These are phyloP conservation scores for Alectoris magna DNA, from an alignment of 2,797 vertebrate species.

Conservation along the genomic window DNA sequence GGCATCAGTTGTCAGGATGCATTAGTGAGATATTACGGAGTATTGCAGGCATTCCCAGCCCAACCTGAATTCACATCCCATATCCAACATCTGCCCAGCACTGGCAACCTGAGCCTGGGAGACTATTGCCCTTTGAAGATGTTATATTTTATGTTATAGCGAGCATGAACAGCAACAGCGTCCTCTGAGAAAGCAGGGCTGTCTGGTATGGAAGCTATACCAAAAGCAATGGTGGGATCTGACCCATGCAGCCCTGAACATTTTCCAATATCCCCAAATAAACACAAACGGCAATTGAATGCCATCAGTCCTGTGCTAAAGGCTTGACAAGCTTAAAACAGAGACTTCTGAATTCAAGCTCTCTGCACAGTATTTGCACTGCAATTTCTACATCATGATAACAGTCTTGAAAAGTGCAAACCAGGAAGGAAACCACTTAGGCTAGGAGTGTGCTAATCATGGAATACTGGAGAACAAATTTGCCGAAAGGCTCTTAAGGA, in stretches of 20 bases:
- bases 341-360: background rate
- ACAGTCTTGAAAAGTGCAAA: background rate
- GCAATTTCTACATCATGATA: background rate
- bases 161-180: background rate
- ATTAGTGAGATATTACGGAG: background rate
- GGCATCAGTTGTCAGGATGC: background rate
- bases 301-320: background rate
- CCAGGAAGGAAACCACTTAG: background rate
- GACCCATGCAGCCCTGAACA: background rate
- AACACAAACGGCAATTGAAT: background rate
- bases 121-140: background rate
- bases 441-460: background rate
- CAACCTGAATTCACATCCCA: background rate
- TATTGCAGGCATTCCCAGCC: conserved; percentile 7
- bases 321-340: background rate
- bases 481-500: background rate
- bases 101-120: background rate
- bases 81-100: background rate
- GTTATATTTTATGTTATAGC: background rate
- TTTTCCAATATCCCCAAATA: background rate
- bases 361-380: background rate
- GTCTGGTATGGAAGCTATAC: background rate
- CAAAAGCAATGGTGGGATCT: background rate
- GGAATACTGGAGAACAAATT: background rate
- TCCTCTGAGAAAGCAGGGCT: background rate